Evolutionary conservation across 2,888 invertebrate species (phyloP), one percentile per base, ranked within the genome.

Genomic region (Spodoptera picta): DNA sequence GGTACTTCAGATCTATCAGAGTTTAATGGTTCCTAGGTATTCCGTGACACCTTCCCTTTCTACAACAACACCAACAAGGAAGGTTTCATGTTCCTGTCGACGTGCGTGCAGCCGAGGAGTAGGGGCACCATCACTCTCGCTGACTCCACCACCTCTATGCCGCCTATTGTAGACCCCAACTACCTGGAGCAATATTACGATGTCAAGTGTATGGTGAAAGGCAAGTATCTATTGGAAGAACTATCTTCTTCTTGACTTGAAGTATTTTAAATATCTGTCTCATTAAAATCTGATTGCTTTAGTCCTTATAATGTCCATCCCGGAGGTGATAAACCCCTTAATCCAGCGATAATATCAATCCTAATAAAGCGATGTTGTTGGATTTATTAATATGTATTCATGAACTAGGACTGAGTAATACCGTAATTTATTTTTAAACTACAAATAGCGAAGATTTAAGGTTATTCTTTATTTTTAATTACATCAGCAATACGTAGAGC

Each of bases 91-190:
- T 93, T 96, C 68, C 90, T 97, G 9, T 93, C 95, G 0, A 95
- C 95, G 2, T 97, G 97, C 70, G 83, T 96, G 71, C 96, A 97
- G 81, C 97, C 98, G 0, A 91, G 92, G 52, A 97, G 97, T 67
- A 95, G 96, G 57, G 98, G 98, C 0, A 90, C 87, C 3, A 90
- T 98, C 4, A 94, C 92, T 1, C 84, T 98, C 1, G 87, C 86
- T 12, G 95, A 95, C 43, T 83, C 87, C 36, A 95, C 96, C 80
- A 96, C 96, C 7, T 87, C 92, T 0, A 92, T 94, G 10, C 95
- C 96, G 23, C 97, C 97, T 0, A 85, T 94, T 0, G 96, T 98
- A 45, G 96, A 98, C 84, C 97, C 97, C 0, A 96, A 97, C 69
- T 98, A 98, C 85, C 90, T 98, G 66, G 89, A 95, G 44, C 89